Evolutionary conservation across 2,888 invertebrate species (phyloP).

Genomic region (Drosophila pseudotakahashii): DNA sequence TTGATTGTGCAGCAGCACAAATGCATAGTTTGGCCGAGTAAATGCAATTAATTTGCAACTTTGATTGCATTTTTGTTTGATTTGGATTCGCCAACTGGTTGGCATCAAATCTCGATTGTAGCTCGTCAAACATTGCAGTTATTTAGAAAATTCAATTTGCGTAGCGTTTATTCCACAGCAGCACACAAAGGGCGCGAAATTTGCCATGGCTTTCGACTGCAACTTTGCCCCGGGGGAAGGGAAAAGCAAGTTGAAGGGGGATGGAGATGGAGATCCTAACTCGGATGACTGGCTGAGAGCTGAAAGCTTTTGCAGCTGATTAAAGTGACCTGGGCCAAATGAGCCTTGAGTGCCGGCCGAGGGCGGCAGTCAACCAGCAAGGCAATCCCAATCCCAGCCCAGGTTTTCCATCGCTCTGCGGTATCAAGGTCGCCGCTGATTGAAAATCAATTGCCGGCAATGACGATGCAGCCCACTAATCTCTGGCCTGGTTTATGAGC

Average conservation of each 20-base stretch:
- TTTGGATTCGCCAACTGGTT: slow-evolving; percentile 19
- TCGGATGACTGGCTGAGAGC: not conserved
- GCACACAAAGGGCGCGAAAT: slow-evolving; percentile 25
- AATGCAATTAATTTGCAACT: slow-evolving; percentile 58
- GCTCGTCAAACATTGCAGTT: slow-evolving; percentile 37
- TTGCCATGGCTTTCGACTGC: slow-evolving; percentile 9
- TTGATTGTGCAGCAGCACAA: slow-evolving; percentile 35
- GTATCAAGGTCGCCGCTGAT: slow-evolving; percentile 58
- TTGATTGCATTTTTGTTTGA: slow-evolving; percentile 64
- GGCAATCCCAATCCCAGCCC: slow-evolving; percentile 13
- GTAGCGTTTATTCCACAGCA: slow-evolving; percentile 31
- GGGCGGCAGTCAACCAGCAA: slow-evolving; percentile 25
- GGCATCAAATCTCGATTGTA: slow-evolving; percentile 19
- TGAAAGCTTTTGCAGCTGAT: slow-evolving; percentile 52
- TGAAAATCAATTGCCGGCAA: slow-evolving; percentile 69
- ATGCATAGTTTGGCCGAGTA: slow-evolving; percentile 37
- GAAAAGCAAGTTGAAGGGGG: no score
- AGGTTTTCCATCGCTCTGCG: slow-evolving; percentile 18
- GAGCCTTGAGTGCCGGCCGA: slow-evolving; percentile 43
- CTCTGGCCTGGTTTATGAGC: slow-evolving; percentile 26
- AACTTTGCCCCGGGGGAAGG: slow-evolving; percentile 7
- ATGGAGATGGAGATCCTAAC: not conserved
- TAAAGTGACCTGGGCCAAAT: slow-evolving; percentile 53
- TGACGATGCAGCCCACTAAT: slow-evolving; percentile 48
- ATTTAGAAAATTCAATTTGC: slow-evolving; percentile 68